These are phyloP conservation scores for Tragelaphus buxtoni DNA, from an alignment of 2,113 vertebrate genomes.

Conservation along the genomic window DNA sequence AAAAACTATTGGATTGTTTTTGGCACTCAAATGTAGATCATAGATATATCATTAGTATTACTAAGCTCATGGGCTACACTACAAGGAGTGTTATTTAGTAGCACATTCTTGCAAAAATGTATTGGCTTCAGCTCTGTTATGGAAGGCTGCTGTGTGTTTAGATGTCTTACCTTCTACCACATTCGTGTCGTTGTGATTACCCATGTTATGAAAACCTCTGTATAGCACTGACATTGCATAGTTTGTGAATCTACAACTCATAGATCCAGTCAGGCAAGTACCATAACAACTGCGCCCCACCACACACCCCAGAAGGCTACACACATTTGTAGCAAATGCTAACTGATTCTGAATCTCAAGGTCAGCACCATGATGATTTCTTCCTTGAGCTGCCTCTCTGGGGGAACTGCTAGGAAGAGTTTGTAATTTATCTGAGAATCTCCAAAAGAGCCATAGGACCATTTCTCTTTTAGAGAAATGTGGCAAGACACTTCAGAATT, in stretches of 20 bases:
- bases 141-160: conserved; percentile 37
- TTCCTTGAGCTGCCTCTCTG: conserved; percentile 15
- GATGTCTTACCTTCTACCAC: conserved; percentile 27
- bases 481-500: background rate
- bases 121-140: background rate
- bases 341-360: conserved; percentile 18
- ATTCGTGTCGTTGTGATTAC: background rate
- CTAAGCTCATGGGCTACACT: conserved; percentile 26
- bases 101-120: conserved; percentile 58
- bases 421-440: background rate
- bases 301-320: background rate
- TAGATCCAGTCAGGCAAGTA: background rate
- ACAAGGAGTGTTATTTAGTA: conserved; percentile 62
- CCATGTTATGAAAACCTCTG: background rate
- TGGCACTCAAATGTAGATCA: conserved; percentile 67
- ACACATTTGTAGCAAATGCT: background rate
- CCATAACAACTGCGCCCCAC: background rate
- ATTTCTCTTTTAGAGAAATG: background rate
- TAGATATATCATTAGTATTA: conserved; percentile 68
- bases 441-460: background rate
- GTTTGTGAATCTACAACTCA: background rate
- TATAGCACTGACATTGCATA: background rate
- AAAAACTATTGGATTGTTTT: conserved; percentile 80
- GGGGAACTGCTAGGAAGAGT: background rate
- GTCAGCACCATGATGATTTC: background rate